These are phyloP conservation scores for Phyllopteryx taeniolatus DNA, from an alignment of 2,113 vertebrate species.

Conservation along the genomic window DNA sequence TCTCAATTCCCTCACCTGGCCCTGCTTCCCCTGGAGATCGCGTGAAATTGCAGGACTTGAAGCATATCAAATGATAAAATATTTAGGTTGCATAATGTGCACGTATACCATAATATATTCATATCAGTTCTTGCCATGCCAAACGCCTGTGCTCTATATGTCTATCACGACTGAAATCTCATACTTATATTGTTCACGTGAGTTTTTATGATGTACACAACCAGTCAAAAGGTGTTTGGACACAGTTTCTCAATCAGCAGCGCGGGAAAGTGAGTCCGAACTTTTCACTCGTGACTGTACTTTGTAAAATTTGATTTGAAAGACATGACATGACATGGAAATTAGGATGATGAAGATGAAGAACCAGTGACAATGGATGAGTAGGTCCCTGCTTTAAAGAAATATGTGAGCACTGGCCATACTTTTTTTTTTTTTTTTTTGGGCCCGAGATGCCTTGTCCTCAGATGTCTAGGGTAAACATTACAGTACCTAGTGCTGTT, in stretches of 20 bases:
- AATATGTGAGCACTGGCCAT: conserved; percentile 73
- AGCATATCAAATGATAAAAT: conserved; percentile 76
- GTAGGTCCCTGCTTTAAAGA: conserved; percentile 61
- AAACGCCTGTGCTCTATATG: conserved; percentile 86
- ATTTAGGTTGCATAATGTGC: conserved; percentile 88
- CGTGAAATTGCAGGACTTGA: conserved; percentile 33
- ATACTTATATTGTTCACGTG: conserved; percentile 44
- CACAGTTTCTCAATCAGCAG: no score
- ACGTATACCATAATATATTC: conserved; percentile 88
- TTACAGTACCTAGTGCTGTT: conserved; percentile 85
- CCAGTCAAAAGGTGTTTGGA: not conserved
- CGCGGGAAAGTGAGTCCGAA: no score
- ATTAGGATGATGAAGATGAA: conserved; percentile 57
- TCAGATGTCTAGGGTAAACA: conserved; percentile 34
- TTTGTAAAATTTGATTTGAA: conserved; percentile 38
- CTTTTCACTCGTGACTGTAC: conserved; percentile 43
- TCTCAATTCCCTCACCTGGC: conserved; percentile 47
- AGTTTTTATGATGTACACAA: conserved; percentile 9
- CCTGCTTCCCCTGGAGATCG: conserved; percentile 35
- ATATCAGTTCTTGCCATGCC: conserved; percentile 65
- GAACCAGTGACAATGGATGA: conserved; percentile 38
- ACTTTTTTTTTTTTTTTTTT: conserved; percentile 33
- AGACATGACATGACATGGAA: conserved; percentile 40
- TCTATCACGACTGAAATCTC: conserved; percentile 88
- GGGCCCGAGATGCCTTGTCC: conserved; percentile 14